Evolutionary conservation across 2,888 invertebrate species (phyloP), one percentile per base, ranked within the genome.

Genomic region (Galeruca laticollis): DNA sequence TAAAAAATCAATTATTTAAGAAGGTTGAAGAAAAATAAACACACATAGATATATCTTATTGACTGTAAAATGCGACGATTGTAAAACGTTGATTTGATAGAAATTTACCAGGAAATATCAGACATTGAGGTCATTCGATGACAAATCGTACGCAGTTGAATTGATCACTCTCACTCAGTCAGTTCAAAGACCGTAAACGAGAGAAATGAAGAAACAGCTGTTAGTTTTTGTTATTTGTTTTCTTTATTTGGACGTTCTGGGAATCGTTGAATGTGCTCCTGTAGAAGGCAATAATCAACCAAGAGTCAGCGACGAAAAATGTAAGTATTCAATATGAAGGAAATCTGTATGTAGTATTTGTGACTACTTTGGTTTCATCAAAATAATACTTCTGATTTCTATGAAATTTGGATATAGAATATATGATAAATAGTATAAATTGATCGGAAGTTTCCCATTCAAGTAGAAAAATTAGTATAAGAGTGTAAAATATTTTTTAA

Each of bases 241-340:
- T 51, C 59, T 68, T 11, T 20, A 67, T 15, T 33, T 63, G 26
- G 51, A 59, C 57, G 31, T 47, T 66, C 49, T 74, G 33, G 10
- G 26, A 60, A 37, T 35, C 13, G 56, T 52, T 52, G 26, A 51
- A 49, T 59, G 70, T 65, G 71, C 71, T 11, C 75, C 75, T 3
- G 13, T 68, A 11, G 73, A 73, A 40, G 62, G 56, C 33, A 63
- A 60, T 13, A 70, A 68, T 21, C 60, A 72, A n/a, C 54, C 60
- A 18, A 70, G 31, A 56, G 69, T 37, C 26, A 70, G 73, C 35
- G 70, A 72, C 52, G 70, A 72, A 9, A 70, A 73, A 71, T 75
- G 75, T 75, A 61, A 75, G 75, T 75, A 61, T 31, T 20, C 21
- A 18, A 20, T n/a, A n/a, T n/a, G n/a, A n/a, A n/a, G n/a, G n/a